phyloP scores from a whole-genome alignment of 1,140 invertebrate species.

The Listronotus bonariensis region DNA sequence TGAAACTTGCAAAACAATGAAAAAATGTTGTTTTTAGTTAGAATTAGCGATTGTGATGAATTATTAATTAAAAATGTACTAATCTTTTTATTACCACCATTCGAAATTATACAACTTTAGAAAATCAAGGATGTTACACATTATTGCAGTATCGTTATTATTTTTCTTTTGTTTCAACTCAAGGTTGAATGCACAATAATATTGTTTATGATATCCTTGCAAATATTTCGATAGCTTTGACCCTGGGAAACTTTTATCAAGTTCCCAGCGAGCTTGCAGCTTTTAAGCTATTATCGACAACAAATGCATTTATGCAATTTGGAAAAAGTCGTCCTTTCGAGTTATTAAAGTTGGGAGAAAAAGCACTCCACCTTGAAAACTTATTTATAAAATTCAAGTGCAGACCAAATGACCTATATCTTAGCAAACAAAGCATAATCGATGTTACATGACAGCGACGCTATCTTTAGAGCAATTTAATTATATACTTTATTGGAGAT shows the following conservation, averaged over 20 bases:
- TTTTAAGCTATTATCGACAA: conserved; percentile 32
- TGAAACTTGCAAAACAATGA: too few species aligned
- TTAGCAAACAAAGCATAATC: conserved; percentile 38
- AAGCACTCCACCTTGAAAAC: conserved; percentile 34
- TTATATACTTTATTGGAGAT: conserved; percentile 22
- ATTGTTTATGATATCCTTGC: conserved; percentile 35
- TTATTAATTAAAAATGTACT: too few species aligned
- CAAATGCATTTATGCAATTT: conserved; percentile 39
- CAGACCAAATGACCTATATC: conserved; percentile 40
- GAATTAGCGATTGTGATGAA: too few species aligned
- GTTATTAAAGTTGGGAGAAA: conserved; percentile 13
- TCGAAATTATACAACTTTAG: not conserved
- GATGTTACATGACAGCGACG: conserved; percentile 25
- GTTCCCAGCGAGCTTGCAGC: conserved; percentile 19
- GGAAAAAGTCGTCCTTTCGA: conserved; percentile 22
- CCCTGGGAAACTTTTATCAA: conserved; percentile 34
- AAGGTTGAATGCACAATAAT: conserved; percentile 29
- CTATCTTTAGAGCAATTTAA: conserved; percentile 19
- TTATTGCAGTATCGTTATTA: conserved; percentile 17
- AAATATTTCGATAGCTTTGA: conserved; percentile 34
- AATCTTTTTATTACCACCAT: too few species aligned
- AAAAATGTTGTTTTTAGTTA: too few species aligned
- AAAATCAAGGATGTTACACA: conserved; percentile 18
- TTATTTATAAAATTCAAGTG: conserved; percentile 37
- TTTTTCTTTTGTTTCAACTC: conserved; percentile 24